Base-by-base conservation (phyloP, 2,888 invertebrate species). In the Drosophila pseudotalamancana region DNA sequence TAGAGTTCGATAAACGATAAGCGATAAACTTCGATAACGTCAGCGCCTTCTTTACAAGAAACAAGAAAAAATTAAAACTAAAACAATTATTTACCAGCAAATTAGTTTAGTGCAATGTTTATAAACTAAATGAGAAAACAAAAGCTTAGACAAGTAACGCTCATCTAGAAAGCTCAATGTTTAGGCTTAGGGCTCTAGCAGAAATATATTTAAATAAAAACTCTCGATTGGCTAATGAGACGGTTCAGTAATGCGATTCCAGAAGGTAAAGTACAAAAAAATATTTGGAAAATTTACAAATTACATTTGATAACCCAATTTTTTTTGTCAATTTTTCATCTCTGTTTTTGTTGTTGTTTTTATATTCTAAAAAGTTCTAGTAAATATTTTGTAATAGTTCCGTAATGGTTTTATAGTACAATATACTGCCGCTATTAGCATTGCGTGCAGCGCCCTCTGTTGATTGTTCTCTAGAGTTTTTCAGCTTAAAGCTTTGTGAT, bases 11-110 rank as follows among this genome's bases (percentile, higher is more conserved):
- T 63, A 25, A 43, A 35, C 40, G 32, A 48, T 23, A 43, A 39
- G 11, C 50, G 42, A 31, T 19, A n/a, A 61, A 50, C 49, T 50
- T 67, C 18, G 48, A n/a, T 37, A 51, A 16, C 21, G 40, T 56
- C 63, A 59, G 71, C 77, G 79, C 79, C 81, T 79, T 80, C 81
- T 74, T 72, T 67, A 74, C 68, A 67, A 70, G 32, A 49, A 54
- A 56, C 42, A 56, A 46, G 19, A 25, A 60, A 27, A 57, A 45
- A 42, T 16, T 14, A 62, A 34, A 49, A 29, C 12, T 40, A 31
- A 65, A 60, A 72, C 67, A 83, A 80, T 81, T 84, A 80, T 77
- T 80, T 80, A 80, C 72, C 64, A 76, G 42, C 39, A 66, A 64
- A 60, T 60, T 77, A 74, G 72, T 53, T 65, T 83, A 86, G 80